Evolutionary conservation across 2,888 invertebrate species (phyloP).

Genomic region (Ormyrus thymus): DNA sequence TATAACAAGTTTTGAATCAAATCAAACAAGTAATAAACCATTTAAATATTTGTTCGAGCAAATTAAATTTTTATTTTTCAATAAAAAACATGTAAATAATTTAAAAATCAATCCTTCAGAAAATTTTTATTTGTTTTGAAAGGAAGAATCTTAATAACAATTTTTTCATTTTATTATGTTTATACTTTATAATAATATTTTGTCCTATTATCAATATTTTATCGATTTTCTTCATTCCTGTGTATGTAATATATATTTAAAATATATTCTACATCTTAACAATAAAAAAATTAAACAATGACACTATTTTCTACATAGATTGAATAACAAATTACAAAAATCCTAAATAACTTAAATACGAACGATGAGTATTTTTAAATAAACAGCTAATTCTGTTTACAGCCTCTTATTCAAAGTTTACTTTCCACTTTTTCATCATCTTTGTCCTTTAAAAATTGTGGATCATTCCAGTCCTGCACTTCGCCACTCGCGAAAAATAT

Average conservation of each 20-base stretch:
- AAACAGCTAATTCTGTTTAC: not conserved
- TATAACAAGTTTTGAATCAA: too few species aligned
- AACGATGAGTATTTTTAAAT: not conserved
- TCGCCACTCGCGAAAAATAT: slow-evolving; percentile 84
- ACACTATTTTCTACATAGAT: not conserved
- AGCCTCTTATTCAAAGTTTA: slow-evolving; percentile 10
- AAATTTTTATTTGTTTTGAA: too few species aligned
- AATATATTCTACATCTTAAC: not conserved
- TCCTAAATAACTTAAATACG: slow-evolving; percentile 15
- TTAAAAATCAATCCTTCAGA: too few species aligned
- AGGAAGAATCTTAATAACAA: too few species aligned
- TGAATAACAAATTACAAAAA: not conserved
- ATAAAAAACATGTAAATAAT: too few species aligned
- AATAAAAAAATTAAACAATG: slow-evolving; percentile 8
- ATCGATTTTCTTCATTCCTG: not conserved
- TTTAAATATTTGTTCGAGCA: too few species aligned
- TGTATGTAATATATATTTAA: not conserved
- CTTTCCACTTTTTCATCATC: slow-evolving; percentile 32
- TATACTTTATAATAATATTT: too few species aligned
- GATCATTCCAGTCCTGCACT: slow-evolving; percentile 85
- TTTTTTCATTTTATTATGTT: too few species aligned
- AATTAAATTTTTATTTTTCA: too few species aligned
- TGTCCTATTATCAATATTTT: not conserved
- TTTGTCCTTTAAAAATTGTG: slow-evolving; percentile 66
- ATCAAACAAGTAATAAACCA: too few species aligned